phyloP scores from a whole-genome alignment of 1,140 invertebrate genomes.

The Aricia agestis region DNA sequence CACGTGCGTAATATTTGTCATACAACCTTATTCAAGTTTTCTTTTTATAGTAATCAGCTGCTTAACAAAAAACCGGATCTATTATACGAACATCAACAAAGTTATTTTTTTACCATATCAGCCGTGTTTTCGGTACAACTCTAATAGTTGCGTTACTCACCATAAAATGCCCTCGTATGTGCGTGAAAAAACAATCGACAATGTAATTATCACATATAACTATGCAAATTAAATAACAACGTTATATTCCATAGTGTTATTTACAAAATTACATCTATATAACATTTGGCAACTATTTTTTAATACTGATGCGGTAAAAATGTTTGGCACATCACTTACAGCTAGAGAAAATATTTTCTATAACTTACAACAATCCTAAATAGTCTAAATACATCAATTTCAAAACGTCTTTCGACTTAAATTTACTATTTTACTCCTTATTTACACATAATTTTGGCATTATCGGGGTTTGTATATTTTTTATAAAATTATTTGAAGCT shows the following conservation, averaged over 20 bases:
- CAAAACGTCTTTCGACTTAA: slow-evolving; percentile 66
- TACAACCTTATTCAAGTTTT: too few species aligned
- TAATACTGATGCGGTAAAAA: slow-evolving; percentile 77
- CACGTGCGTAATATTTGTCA: too few species aligned
- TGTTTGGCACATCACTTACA: slow-evolving; percentile 69
- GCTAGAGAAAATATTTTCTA: slow-evolving; percentile 64
- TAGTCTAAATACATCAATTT: slow-evolving; percentile 69
- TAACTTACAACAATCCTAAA: slow-evolving; percentile 58
- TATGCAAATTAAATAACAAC: slow-evolving; percentile 4
- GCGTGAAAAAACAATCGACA: slow-evolving; percentile 66
- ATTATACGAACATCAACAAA: too few species aligned
- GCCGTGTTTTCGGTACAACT: background rate
- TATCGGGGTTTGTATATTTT: slow-evolving; percentile 33
- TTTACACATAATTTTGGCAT: slow-evolving; percentile 47
- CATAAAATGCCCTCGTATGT: slow-evolving; percentile 61
- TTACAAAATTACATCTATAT: slow-evolving; percentile 22
- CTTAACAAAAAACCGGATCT: too few species aligned
- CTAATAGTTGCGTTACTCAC: slow-evolving; percentile 7
- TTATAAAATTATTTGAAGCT: slow-evolving; percentile 30
- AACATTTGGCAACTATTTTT: slow-evolving; percentile 69
- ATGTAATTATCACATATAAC: background rate
- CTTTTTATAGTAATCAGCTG: too few species aligned
- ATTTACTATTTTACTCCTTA: slow-evolving; percentile 51
- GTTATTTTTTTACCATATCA: too few species aligned
- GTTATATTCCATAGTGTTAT: slow-evolving; percentile 19